These are phyloP conservation scores for Aix galericulata DNA, from an alignment of 2,113 vertebrate species.

Conservation along the genomic window DNA sequence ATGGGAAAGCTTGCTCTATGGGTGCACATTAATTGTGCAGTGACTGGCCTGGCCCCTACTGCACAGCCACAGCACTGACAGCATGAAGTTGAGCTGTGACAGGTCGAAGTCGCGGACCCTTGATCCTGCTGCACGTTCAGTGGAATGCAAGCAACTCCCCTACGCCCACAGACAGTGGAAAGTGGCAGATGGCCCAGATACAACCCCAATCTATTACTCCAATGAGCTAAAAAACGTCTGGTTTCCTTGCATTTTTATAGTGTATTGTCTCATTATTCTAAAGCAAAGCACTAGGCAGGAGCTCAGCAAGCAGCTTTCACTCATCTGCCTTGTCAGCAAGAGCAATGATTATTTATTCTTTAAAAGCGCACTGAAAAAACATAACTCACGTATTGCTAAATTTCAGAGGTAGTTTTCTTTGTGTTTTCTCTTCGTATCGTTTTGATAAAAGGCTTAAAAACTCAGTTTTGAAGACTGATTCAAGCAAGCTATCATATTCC, in stretches of 20 bases:
- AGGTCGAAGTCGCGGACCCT: background rate
- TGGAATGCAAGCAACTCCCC: background rate
- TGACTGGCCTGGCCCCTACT: background rate
- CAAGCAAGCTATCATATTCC: slow-evolving; percentile 95
- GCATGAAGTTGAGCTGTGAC: background rate
- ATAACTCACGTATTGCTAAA: slow-evolving; percentile 92
- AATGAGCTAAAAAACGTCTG: background rate
- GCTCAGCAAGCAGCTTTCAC: background rate
- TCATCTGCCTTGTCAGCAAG: background rate
- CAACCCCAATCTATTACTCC: background rate
- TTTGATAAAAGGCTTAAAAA: slow-evolving; percentile 93
- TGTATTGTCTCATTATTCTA: background rate
- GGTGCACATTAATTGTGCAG: background rate
- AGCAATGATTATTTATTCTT: background rate
- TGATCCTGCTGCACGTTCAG: background rate
- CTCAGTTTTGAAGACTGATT: slow-evolving; percentile 95
- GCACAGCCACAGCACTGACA: background rate
- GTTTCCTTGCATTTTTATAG: background rate
- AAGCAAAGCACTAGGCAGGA: background rate
- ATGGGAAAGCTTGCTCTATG: no score
- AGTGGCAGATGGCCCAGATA: background rate
- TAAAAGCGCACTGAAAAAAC: background rate
- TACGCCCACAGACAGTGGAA: background rate
- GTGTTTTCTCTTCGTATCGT: slow-evolving; percentile 92
- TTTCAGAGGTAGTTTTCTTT: slow-evolving; percentile 93